Evolutionary conservation across 2,888 invertebrate genomes (phyloP).

Genomic region (Deilephila elpenor): DNA sequence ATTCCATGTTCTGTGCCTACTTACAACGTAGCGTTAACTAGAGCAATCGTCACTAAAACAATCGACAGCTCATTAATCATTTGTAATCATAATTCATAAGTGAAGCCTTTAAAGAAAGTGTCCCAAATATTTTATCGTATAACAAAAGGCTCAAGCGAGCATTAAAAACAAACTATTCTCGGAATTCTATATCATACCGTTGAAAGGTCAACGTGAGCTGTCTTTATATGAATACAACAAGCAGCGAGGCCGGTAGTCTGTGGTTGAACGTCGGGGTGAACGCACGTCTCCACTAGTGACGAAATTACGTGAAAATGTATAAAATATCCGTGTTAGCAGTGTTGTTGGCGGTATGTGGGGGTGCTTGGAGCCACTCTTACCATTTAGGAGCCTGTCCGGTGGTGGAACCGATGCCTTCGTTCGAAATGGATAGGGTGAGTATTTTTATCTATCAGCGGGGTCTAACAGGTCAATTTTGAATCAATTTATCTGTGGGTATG

Average conservation of each 20-base stretch:
- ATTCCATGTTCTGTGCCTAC: no score
- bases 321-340: conserved; percentile 51
- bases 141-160: background rate
- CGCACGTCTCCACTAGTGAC: conserved; percentile 32
- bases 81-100: no score
- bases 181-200: conserved; percentile 1
- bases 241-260: background rate
- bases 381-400: conserved; percentile 90
- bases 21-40: no score
- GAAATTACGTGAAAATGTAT: conserved; percentile 49
- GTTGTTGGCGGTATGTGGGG: conserved; percentile 61
- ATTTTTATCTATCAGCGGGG: background rate
- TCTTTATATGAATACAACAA: background rate
- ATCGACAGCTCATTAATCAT: no score
- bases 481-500: background rate
- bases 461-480: background rate
- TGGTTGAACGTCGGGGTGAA: background rate
- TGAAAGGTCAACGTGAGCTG: conserved; percentile 31
- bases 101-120: background rate
- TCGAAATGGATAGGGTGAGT: conserved; percentile 90
- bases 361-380: conserved; percentile 86
- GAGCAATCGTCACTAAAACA: no score
- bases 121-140: conserved; percentile 15
- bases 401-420: conserved; percentile 89
- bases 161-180: conserved; percentile 16